Evolutionary conservation across 2,113 vertebrate species (phyloP).

Genomic region (Holacanthus passer): DNA sequence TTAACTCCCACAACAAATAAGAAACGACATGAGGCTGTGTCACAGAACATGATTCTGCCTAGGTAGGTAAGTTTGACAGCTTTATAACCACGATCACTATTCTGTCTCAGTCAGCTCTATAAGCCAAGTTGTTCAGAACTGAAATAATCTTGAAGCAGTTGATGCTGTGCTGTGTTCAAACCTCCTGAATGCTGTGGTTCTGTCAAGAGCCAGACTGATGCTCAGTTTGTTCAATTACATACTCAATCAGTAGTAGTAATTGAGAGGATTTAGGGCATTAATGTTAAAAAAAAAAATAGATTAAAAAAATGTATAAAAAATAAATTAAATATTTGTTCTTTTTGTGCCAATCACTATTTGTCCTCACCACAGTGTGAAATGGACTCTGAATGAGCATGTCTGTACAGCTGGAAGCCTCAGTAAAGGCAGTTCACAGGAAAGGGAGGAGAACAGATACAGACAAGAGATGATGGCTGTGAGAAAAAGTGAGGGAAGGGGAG

Average conservation of each 20-base stretch:
- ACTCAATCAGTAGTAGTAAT: neutral
- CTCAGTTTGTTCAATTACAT: neutral
- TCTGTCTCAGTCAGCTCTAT: constrained; percentile 28
- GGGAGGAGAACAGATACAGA: neutral
- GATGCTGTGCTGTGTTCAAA: constrained; percentile 23
- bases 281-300: too few relatives aligned
- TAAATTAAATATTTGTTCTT: constrained; percentile 10
- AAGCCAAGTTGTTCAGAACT: constrained; percentile 27
- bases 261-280: neutral
- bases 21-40: constrained; percentile 17
- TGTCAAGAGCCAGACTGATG: constrained; percentile 3
- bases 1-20: constrained; percentile 30
- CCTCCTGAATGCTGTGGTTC: neutral
- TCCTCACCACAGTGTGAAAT: constrained; percentile 39
- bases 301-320: too few relatives aligned
- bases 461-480: constrained; percentile 15
- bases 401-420: constrained; percentile 43
- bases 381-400: constrained; percentile 36
- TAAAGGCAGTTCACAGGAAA: constrained; percentile 36
- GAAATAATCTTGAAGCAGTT: constrained; percentile 11
- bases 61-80: constrained; percentile 24
- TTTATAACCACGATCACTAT: constrained; percentile 22
- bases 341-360: constrained; percentile 37
- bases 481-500: constrained; percentile 6
- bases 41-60: neutral